A percentile compares a stretch with the other conserved stretches of the same genome.
Conservation (phyloP, 2,797 vertebrate species). For the Pterois miles region DNA sequence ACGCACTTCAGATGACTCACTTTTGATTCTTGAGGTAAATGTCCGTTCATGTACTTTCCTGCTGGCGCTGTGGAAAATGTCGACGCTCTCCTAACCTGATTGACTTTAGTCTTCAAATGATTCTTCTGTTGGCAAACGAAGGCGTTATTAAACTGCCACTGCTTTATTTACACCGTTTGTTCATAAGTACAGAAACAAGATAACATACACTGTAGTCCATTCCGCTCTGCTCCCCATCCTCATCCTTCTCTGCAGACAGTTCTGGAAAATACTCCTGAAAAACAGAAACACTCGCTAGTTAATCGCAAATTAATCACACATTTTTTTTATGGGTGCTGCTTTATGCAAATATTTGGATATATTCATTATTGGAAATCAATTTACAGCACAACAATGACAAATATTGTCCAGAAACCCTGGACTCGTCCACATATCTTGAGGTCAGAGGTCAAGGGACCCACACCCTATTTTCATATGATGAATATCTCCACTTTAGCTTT, state of each 20-base stretch:
- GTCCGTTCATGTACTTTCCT: conserved; percentile 17
- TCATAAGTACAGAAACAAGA: not conserved
- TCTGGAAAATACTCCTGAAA: conserved; percentile 56
- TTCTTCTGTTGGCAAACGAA: conserved; percentile 52
- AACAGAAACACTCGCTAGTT: not conserved
- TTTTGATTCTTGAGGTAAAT: conserved; percentile 32
- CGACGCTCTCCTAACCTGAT: conserved; percentile 60
- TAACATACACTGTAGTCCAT: conserved; percentile 54
- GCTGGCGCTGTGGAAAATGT: not conserved
- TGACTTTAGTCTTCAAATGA: conserved; percentile 53
- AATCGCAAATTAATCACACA: no score
- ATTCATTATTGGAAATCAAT: no score
- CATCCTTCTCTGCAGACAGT: conserved; percentile 28
- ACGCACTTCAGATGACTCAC: not conserved
- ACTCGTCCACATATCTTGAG: no score
- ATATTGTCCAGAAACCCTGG: no score
- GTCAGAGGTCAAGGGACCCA: no score
- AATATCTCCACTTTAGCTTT: no score
- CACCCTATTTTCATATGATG: no score
- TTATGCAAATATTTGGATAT: no score
- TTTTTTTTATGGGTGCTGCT: not conserved
- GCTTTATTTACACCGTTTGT: not conserved
- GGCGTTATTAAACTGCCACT: not conserved
- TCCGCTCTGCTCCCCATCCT: conserved; percentile 37
- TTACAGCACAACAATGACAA: no score